Conservation (phyloP, 2,113 vertebrate genomes). For the Nothobranchius furzeri region DNA sequence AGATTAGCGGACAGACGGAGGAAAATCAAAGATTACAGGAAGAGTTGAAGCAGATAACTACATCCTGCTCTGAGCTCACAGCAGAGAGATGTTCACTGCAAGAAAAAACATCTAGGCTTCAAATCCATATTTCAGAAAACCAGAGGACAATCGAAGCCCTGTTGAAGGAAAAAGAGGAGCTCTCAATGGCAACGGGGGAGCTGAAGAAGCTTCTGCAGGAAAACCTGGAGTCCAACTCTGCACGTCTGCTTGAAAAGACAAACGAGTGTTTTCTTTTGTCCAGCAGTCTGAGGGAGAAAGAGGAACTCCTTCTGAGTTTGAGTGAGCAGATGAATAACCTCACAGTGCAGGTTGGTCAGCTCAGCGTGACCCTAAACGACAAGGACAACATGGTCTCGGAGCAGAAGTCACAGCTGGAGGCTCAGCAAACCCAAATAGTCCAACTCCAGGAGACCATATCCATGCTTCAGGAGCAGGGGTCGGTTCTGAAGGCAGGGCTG, state of each 20-base stretch:
- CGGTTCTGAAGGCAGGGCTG: slow-evolving; percentile 71
- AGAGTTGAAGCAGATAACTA: slow-evolving; percentile 61
- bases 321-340: slow-evolving; percentile 68
- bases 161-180: slow-evolving; percentile 72
- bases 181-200: slow-evolving; percentile 65
- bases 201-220: slow-evolving; percentile 69
- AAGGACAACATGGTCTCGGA: slow-evolving; percentile 69
- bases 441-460: slow-evolving; percentile 74
- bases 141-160: slow-evolving; percentile 64
- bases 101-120: slow-evolving; percentile 54
- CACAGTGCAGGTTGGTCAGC: slow-evolving; percentile 66
- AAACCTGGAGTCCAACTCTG: slow-evolving; percentile 66
- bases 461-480: slow-evolving; percentile 78
- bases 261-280: slow-evolving; percentile 73
- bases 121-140: slow-evolving; percentile 62
- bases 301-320: slow-evolving; percentile 65
- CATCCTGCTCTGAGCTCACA: slow-evolving; percentile 60
- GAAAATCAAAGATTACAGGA: slow-evolving; percentile 75
- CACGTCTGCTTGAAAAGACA: slow-evolving; percentile 78
- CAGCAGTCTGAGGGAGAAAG: slow-evolving; percentile 69
- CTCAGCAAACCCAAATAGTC: slow-evolving; percentile 67
- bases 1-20: slow-evolving; percentile 65
- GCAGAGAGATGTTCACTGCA: slow-evolving; percentile 63
- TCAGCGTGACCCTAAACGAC: slow-evolving; percentile 54
- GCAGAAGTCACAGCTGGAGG: slow-evolving; percentile 64